A percentile compares a stretch with the other conserved stretches of the same genome.
Conservation (phyloP, 2,113 vertebrate genomes). For the Macroglossus sobrinus region DNA sequence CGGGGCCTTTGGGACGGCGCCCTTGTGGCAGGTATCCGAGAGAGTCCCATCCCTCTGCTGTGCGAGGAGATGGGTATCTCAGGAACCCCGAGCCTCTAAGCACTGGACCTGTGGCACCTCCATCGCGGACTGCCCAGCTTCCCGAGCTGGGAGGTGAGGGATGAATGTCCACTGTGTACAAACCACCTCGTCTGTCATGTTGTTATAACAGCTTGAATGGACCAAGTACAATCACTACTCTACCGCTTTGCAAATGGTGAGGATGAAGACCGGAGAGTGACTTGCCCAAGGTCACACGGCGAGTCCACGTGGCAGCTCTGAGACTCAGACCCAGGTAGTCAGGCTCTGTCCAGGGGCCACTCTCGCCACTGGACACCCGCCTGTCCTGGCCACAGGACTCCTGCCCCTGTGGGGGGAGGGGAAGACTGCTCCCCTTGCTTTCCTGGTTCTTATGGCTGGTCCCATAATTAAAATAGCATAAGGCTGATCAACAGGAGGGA, state of each 20-base stretch:
- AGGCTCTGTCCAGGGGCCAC: background rate
- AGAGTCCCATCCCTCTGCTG: background rate
- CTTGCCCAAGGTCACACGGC: background rate
- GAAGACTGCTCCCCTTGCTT: background rate
- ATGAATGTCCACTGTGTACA: background rate
- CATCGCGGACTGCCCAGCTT: background rate
- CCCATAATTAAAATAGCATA: no score
- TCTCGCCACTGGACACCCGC: no score
- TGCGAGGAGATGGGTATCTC: background rate
- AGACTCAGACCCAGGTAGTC: background rate
- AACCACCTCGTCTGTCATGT: background rate
- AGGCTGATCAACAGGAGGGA: no score
- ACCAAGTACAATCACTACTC: background rate
- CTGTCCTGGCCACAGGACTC: rapidly evolving
- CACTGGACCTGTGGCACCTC: background rate
- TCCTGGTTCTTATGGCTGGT: background rate
- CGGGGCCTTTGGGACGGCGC: background rate
- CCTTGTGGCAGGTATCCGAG: background rate
- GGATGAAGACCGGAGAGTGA: background rate
- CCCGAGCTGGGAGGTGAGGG: background rate
- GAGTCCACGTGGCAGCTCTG: background rate
- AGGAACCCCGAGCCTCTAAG: background rate
- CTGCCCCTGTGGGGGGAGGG: background rate
- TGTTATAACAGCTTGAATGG: background rate
- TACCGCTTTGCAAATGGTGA: background rate